A percentile compares a stretch with the other conserved stretches of the same genome.
Evolutionary conservation across 2,888 invertebrate species (phyloP).

Genomic region (Chrysolina haemoptera): DNA sequence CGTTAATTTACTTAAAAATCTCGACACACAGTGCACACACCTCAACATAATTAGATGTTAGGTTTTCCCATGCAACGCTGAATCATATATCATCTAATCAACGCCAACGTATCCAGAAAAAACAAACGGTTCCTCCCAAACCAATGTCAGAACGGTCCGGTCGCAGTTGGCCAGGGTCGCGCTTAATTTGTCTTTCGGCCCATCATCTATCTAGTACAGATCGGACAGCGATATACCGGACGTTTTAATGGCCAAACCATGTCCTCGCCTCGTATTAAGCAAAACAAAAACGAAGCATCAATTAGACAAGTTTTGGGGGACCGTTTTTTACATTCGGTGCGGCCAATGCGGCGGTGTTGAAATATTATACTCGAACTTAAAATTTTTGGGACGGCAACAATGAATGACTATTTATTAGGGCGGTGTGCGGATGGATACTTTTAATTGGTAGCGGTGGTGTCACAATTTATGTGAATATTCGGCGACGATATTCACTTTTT

Average conservation of each 20-base stretch:
- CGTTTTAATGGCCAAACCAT: conserved; percentile 81
- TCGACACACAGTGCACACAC: not conserved
- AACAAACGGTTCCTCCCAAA: conserved; percentile 20
- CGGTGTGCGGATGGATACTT: conserved; percentile 8
- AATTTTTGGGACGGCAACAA: conserved; percentile 41
- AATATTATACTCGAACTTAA: conserved; percentile 47
- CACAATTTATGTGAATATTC: conserved; percentile 11
- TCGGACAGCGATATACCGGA: conserved; percentile 76
- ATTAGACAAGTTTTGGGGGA: conserved; percentile 69
- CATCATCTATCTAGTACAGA: conserved; percentile 76
- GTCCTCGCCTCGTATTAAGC: conserved; percentile 76
- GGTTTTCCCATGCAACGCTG: not conserved
- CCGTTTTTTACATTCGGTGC: conserved; percentile 45
- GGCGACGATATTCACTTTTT: not conserved
- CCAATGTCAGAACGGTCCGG: conserved; percentile 3
- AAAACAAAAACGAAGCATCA: conserved; percentile 81
- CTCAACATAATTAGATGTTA: not conserved
- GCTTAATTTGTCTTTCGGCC: conserved; percentile 72
- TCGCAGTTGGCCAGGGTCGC: conserved; percentile 43
- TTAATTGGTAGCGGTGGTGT: conserved; percentile 19
- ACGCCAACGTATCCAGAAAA: conserved; percentile 8
- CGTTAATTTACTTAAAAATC: not conserved
- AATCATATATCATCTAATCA: conserved; percentile 11
- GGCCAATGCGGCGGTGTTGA: conserved; percentile 38
- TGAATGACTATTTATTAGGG: conserved; percentile 40